These are phyloP conservation scores for Teleiodes luculella DNA, from an alignment of 2,888 invertebrate species.

Conservation along the genomic window DNA sequence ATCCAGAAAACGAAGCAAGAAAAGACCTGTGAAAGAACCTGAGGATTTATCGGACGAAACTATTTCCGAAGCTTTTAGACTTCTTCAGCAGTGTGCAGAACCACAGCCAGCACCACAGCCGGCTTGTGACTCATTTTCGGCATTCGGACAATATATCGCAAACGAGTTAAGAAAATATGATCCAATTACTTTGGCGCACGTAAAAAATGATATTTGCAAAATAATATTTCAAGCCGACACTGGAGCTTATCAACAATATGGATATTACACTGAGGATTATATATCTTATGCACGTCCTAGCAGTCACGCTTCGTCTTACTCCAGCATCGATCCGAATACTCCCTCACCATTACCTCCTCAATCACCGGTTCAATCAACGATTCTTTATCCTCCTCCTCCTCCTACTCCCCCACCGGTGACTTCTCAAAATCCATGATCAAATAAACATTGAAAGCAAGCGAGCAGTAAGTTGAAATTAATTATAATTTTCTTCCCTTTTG, in stretches of 20 bases:
- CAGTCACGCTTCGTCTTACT: background rate
- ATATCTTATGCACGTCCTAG: background rate
- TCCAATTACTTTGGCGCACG: slow-evolving; percentile 13
- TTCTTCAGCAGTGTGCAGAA: too few relatives aligned
- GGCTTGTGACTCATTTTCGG: background rate
- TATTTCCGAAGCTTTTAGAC: too few relatives aligned
- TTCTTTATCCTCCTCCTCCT: background rate
- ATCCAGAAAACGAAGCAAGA: background rate
- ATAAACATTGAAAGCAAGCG: too few relatives aligned
- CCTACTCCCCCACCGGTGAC: too few relatives aligned
- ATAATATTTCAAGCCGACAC: slow-evolving; percentile 7
- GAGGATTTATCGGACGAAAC: too few relatives aligned
- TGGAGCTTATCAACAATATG: too few relatives aligned
- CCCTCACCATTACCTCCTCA: background rate
- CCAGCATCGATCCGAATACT: background rate
- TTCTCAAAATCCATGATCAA: too few relatives aligned
- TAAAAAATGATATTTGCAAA: slow-evolving; percentile 2
- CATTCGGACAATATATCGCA: slow-evolving; percentile 18
- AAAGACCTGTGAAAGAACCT: background rate
- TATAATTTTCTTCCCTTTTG: too few relatives aligned
- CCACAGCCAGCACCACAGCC: too few relatives aligned
- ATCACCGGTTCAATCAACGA: background rate
- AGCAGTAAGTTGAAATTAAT: too few relatives aligned
- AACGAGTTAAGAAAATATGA: slow-evolving; percentile 20
- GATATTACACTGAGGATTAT: too few relatives aligned